Base-by-base conservation (phyloP, 1,140 invertebrate genomes). In the Oncopeltus fasciatus region DNA sequence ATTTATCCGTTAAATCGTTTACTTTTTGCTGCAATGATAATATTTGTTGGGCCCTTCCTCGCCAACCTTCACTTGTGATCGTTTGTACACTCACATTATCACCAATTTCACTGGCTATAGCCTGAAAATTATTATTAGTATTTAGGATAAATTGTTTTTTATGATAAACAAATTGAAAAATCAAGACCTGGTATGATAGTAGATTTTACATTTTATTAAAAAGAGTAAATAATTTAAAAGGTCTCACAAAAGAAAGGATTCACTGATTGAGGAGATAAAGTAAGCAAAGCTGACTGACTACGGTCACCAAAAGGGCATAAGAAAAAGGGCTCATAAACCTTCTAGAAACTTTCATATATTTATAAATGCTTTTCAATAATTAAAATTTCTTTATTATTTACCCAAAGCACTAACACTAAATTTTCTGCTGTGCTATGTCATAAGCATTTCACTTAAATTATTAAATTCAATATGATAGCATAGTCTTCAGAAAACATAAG, bases 11-110 rank as follows among this genome's bases (percentile, higher is more conserved):
- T 0, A 86, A 66, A 63, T 86, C 82, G 16, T 69, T 70, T 46
- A 85, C 73, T 74, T 81, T 84, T 62, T 80, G 77, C 67, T 84
- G 82, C 26, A 87, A 70, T 28, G 80, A 72, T 16, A 78, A 68
- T 61, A 87, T 85, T 69, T 85, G 83, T 66, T 87, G 82, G 1
- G 84, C 83, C 65, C 85, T 76, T 9, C 85, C 85, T 65, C 83
- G 81, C 84, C 84, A 87, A 16, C 74, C 62, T 1, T 61, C 60
- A 21, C 49, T 57, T 8, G 66, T 21, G 12, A 60, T 31, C 20
- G 38, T 63, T n/a, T 69, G 68, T 12, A 78, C 67, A 27, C 73
- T 76, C 0, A 73, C 66, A 61, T 78, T 77, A 62, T 85, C 82
- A 1, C 85, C 85, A 21, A 84, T 65, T 68, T 76, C 74, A 58